Evolutionary conservation across 2,888 invertebrate genomes (phyloP), one percentile per base, ranked within the genome.

Genomic region (Cheilosia scutellata): DNA sequence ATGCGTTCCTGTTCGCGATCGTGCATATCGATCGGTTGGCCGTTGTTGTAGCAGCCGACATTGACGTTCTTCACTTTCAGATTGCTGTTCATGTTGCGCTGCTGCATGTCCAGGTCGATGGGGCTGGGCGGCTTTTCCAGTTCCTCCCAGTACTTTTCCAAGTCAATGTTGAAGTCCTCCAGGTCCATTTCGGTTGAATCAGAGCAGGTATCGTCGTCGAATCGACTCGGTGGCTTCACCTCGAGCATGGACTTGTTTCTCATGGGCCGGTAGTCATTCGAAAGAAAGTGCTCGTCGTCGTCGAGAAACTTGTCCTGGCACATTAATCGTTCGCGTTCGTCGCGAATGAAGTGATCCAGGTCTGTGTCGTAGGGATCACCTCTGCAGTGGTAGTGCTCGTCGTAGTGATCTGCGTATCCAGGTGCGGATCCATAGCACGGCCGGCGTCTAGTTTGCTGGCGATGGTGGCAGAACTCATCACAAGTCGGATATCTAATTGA

Each of bases 101-200:
- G 89, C 66, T 90, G 91, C 91, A 91, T 92, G 82, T 92, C 91
- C 79, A 92, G 87, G 83, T 92, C 92, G 33, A 92, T 90, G 79
- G 92, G 92, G 72, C 91, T 92, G 6, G 92, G 92, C 5, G 92
- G 91, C 70, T 92, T 92, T 84, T 92, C 92, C 66, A 92, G 88
- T 82, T 92, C 91, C 57, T 92, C 92, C 92, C 92, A 92, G 87
- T 92, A 92, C 87, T 92, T 92, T 70, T 92, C 92, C 84, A 92
- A 89, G 79, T 92, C 92, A 62, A 92, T 92, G 86, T 92, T 92
- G 62, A 92, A 92, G 77, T 92, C 92, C 82, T 92, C 92, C 51
- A 92, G 87, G 60, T 92, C 92, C 84, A 92, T 90, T 88, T 92
- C 92, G 0, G 92, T 92, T 27, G 92, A 92, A 53, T 92, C 92